Conservation (phyloP, 2,888 invertebrate species). For the Caenorhabditis sp. region DNA sequence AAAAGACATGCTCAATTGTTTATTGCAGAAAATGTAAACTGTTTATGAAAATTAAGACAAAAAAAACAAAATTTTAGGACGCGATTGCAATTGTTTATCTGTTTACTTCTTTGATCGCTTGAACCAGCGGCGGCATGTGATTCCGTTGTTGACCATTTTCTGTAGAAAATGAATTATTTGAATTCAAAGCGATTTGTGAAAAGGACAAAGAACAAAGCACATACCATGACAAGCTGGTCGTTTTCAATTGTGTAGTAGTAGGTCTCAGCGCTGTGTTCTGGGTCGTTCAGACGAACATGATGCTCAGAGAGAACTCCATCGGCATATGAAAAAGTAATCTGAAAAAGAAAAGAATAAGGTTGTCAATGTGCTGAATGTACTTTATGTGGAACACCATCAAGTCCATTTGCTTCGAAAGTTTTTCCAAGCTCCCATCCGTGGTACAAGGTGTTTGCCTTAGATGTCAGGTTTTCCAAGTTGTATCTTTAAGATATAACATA, state of each 20-base stretch:
- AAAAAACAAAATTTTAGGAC: constrained; percentile 18
- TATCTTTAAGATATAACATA: too few relatives aligned
- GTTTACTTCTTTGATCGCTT: constrained; percentile 68
- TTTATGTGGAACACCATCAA: constrained; percentile 79
- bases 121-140: constrained; percentile 81
- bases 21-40: constrained; percentile 19
- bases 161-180: too few relatives aligned
- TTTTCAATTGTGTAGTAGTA: constrained; percentile 79
- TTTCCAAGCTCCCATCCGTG: constrained; percentile 77
- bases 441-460: constrained; percentile 78
- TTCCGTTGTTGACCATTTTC: constrained; percentile 79
- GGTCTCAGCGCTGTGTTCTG: constrained; percentile 78
- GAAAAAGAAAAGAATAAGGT: constrained; percentile 24
- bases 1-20: constrained; percentile 16
- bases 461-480: constrained; percentile 76
- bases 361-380: constrained; percentile 23
- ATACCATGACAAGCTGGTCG: constrained; percentile 77
- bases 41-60: background rate
- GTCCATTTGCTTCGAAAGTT: constrained; percentile 79
- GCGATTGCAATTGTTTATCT: constrained; percentile 20
- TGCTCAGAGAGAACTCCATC: constrained; percentile 76
- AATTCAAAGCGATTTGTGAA: too few relatives aligned
- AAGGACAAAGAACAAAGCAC: constrained; percentile 10
- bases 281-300: constrained; percentile 80
- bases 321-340: constrained; percentile 79